Conservation (phyloP, 2,797 vertebrate species). For the Megaceryle alcyon region DNA sequence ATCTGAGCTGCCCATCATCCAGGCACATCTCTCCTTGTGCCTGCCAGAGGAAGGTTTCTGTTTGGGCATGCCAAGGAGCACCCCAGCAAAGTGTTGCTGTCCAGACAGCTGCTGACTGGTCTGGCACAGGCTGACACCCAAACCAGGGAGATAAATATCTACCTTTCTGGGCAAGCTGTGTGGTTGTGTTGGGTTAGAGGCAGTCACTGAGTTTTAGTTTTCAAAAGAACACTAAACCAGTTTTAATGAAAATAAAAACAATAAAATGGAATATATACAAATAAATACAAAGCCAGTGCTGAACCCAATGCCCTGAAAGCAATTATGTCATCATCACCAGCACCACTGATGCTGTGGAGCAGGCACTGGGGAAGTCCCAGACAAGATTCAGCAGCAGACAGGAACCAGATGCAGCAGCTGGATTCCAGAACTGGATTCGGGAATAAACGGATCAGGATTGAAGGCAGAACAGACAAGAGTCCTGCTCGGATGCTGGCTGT, state of each 20-base stretch:
- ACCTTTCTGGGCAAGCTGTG: neutral
- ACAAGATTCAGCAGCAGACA: neutral
- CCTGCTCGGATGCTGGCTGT: too few species aligned
- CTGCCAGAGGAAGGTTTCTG: neutral
- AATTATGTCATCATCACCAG: too few species aligned
- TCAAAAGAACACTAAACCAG: too few species aligned
- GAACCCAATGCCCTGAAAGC: too few species aligned
- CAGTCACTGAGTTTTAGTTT: too few species aligned
- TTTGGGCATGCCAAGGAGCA: neutral
- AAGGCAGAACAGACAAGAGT: too few species aligned
- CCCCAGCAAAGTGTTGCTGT: neutral
- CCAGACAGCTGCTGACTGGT: neutral
- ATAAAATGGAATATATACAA: too few species aligned
- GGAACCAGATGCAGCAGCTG: neutral
- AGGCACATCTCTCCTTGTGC: neutral
- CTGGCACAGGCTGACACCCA: accelerated
- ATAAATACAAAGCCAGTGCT: too few species aligned
- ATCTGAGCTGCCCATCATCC: neutral
- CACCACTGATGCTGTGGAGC: neutral
- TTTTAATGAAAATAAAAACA: too few species aligned
- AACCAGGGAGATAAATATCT: neutral
- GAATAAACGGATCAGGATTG: too few species aligned
- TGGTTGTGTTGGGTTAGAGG: neutral
- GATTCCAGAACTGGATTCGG: too few species aligned
- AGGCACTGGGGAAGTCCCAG: neutral